Conservation (phyloP, 2,888 invertebrate genomes). For the Tenthredo mesomela region DNA sequence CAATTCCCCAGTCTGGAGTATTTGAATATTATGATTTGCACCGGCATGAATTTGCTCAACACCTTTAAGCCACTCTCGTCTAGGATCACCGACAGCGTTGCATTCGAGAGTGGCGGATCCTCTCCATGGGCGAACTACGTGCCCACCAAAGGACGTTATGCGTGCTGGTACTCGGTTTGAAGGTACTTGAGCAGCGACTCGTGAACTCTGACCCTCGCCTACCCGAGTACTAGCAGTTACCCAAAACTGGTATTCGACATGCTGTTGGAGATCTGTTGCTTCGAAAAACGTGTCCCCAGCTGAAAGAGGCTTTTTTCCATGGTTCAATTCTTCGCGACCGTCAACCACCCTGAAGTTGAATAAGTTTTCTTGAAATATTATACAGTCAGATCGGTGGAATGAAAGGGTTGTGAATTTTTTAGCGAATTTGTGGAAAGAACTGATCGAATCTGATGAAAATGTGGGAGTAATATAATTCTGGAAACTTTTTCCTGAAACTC, state of each 20-base stretch:
- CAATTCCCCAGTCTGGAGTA: conserved; percentile 84
- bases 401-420: neutral
- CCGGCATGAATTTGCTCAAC: conserved; percentile 80
- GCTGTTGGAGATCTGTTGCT: conserved; percentile 84
- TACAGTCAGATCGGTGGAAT: too few relatives aligned
- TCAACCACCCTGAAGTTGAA: conserved; percentile 80
- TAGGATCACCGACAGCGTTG: conserved; percentile 84
- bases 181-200: conserved; percentile 84
- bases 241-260: conserved; percentile 89
- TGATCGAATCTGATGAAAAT: neutral
- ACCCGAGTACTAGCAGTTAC: conserved; percentile 88
- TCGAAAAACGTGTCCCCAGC: conserved; percentile 84
- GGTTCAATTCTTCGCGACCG: conserved; percentile 85
- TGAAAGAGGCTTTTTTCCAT: conserved; percentile 84
- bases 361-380: neutral
- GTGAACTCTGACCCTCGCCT: conserved; percentile 88
- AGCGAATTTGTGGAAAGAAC: neutral
- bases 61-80: conserved; percentile 84
- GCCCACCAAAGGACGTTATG: conserved; percentile 86
- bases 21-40: conserved; percentile 81
- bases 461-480: neutral
- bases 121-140: conserved; percentile 84
- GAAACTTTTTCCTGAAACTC: neutral
- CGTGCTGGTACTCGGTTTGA: conserved; percentile 84
- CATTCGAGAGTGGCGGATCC: conserved; percentile 84